Evolutionary conservation across 2,888 invertebrate species (phyloP).

Genomic region (Yponomeuta sedellus): DNA sequence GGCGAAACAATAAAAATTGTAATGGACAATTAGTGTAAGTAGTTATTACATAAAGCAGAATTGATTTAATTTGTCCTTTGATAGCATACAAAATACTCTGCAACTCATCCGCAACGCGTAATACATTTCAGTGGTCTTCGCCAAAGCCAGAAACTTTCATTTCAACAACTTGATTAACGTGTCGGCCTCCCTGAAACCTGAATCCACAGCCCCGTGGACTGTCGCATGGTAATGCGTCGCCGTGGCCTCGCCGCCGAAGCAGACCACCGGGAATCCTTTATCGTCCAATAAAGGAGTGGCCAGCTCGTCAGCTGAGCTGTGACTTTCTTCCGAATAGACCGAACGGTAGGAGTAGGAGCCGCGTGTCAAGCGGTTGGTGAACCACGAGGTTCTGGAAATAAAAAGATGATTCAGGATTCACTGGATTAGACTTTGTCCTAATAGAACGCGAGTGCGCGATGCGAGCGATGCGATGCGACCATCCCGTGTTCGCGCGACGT

Average conservation of each 20-base stretch:
- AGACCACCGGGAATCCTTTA: conserved; percentile 43
- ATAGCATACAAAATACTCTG: too few relatives aligned
- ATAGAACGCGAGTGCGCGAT: too few relatives aligned
- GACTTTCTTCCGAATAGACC: conserved; percentile 49
- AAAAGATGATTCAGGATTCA: not conserved
- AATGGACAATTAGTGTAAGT: too few relatives aligned
- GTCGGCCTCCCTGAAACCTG: conserved; percentile 78
- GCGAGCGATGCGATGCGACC: too few relatives aligned
- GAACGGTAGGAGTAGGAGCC: conserved; percentile 75
- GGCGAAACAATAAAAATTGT: too few relatives aligned
- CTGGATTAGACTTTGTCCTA: too few relatives aligned
- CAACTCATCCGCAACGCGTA: too few relatives aligned
- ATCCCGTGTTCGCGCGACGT: too few relatives aligned
- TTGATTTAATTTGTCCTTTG: too few relatives aligned
- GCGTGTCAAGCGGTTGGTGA: conserved; percentile 64
- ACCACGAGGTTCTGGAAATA: conserved; percentile 69
- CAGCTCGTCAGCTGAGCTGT: conserved; percentile 51
- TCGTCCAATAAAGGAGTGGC: conserved; percentile 45
- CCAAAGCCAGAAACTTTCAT: not conserved
- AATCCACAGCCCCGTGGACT: conserved; percentile 79
- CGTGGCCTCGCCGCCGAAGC: conserved; percentile 76
- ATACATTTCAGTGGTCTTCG: too few relatives aligned
- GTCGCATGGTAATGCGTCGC: conserved; percentile 75
- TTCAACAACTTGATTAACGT: conserved; percentile 4
- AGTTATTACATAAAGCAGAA: too few relatives aligned